Evolutionary conservation across 2,797 vertebrate genomes (phyloP).

Genomic region (Sciurus vulgaris): DNA sequence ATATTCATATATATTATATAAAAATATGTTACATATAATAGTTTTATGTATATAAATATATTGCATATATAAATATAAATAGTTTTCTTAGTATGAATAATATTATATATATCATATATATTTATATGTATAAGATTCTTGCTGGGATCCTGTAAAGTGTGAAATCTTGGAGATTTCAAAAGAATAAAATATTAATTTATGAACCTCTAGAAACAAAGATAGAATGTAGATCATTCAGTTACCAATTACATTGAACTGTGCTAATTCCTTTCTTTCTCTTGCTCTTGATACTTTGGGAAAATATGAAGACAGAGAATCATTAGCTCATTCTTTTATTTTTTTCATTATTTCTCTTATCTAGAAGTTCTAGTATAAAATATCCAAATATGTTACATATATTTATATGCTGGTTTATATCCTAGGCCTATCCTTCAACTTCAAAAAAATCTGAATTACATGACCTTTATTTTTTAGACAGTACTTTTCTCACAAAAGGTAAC

Average conservation of each 20-base stretch:
- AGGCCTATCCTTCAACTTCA: background rate
- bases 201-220: background rate
- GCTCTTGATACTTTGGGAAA: background rate
- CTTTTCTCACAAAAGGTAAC: background rate
- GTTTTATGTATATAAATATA: too few relatives aligned
- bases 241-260: background rate
- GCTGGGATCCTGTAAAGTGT: background rate
- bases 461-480: background rate
- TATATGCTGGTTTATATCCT: background rate
- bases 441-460: background rate
- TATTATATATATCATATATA: too few relatives aligned
- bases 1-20: too few relatives aligned
- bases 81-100: background rate
- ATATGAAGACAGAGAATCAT: background rate
- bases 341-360: background rate
- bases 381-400: too few relatives aligned
- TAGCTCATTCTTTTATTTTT: background rate
- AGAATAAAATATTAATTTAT: background rate
- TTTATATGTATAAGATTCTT: background rate
- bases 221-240: background rate
- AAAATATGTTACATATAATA: too few relatives aligned
- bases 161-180: background rate
- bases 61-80: background rate
- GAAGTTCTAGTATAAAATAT: background rate
- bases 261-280: background rate